Conservation (phyloP, 2,888 invertebrate species). For the Ommatoiulus sabulosus region DNA sequence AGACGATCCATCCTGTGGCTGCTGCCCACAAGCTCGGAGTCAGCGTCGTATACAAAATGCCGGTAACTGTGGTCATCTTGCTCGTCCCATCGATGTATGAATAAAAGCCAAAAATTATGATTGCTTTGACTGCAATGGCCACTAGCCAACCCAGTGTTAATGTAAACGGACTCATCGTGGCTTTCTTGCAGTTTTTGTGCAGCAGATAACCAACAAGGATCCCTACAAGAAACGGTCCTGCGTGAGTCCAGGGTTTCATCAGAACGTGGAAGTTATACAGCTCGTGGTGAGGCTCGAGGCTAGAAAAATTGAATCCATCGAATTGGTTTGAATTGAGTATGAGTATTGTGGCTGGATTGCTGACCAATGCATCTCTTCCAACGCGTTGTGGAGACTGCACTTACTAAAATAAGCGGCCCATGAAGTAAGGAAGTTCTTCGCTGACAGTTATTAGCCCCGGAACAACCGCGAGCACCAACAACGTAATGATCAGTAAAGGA, state of each 20-base stretch:
- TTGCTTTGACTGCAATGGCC: background rate
- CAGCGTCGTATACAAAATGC: conserved; percentile 52
- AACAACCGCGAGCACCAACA: background rate
- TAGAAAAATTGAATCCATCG: background rate
- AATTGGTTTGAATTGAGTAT: no score
- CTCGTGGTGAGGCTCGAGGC: conserved; percentile 51
- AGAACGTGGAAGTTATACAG: conserved; percentile 7
- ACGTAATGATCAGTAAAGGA: background rate
- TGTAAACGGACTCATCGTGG: background rate
- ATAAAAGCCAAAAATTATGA: conserved; percentile 52
- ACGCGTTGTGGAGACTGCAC: background rate
- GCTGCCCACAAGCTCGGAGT: conserved; percentile 54
- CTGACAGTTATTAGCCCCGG: conserved; percentile 35
- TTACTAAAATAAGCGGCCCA: conserved; percentile 55
- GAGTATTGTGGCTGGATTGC: background rate
- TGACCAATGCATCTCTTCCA: background rate
- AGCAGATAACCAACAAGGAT: conserved; percentile 51
- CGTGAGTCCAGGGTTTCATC: conserved; percentile 52
- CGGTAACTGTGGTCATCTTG: conserved; percentile 49
- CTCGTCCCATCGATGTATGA: conserved; percentile 53
- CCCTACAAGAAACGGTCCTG: conserved; percentile 51
- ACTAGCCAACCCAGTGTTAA: background rate
- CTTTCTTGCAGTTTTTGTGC: conserved; percentile 3
- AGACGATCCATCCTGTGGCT: conserved; percentile 53
- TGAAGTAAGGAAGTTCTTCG: conserved; percentile 51